Evolutionary conservation across 2,113 vertebrate genomes (phyloP).

Genomic region (Stomatorhinus ivindoensis): DNA sequence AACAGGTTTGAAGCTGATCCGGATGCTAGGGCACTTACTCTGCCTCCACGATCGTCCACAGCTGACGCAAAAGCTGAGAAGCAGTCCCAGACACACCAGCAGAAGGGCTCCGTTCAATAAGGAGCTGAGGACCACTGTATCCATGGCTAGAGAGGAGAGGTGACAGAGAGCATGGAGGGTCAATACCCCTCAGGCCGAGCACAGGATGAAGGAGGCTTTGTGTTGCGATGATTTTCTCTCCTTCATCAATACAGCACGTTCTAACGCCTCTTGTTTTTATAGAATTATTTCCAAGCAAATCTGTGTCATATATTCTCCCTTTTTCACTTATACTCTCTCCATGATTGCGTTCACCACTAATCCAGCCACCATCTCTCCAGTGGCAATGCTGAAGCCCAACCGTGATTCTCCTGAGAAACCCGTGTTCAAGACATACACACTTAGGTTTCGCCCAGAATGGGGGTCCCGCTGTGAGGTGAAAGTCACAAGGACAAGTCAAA

Average conservation of each 20-base stretch:
- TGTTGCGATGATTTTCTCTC: no score
- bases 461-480: no score
- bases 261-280: neutral
- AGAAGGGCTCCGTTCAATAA: slow-evolving; percentile 22
- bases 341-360: slow-evolving; percentile 16
- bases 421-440: no score
- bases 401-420: neutral
- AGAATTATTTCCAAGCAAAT: neutral
- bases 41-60: slow-evolving; percentile 26
- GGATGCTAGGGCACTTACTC: slow-evolving; percentile 23
- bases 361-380: neutral
- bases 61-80: slow-evolving; percentile 29
- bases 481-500: no score
- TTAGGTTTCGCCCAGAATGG: no score
- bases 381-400: neutral
- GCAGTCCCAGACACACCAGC: slow-evolving; percentile 29
- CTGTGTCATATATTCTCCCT: slow-evolving; percentile 3
- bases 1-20: neutral
- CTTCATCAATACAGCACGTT: no score
- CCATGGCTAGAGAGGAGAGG: slow-evolving; percentile 23
- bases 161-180: neutral
- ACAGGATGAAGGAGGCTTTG: neutral
- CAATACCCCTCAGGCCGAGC: neutral
- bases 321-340: slow-evolving; percentile 12
- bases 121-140: slow-evolving; percentile 11